Conservation (phyloP, 2,797 vertebrate species). For the Acanthornis magna region DNA sequence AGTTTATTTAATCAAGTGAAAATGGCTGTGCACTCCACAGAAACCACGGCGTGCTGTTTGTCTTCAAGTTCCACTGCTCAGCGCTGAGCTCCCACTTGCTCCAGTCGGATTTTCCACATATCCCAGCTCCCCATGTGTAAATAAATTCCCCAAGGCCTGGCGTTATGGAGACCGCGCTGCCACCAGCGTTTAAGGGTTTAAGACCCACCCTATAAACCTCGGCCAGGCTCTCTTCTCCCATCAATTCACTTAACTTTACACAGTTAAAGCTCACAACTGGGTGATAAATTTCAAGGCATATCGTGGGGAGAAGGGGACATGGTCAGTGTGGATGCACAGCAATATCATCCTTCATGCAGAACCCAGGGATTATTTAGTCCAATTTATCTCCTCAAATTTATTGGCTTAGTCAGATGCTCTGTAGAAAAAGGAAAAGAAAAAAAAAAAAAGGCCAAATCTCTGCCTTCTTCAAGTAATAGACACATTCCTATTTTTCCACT, state of each 20-base stretch:
- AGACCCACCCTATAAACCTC: not conserved
- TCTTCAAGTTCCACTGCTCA: slow-evolving; percentile 43
- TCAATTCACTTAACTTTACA: not conserved
- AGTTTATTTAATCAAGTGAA: slow-evolving; percentile 43
- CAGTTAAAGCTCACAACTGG: not conserved
- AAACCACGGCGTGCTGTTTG: not conserved
- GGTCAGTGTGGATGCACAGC: not conserved
- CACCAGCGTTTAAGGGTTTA: not conserved
- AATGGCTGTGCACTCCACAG: slow-evolving; percentile 39
- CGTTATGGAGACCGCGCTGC: not conserved
- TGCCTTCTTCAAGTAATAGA: not conserved
- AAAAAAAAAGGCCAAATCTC: not conserved
- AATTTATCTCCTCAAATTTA: not conserved
- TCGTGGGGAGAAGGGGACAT: not conserved
- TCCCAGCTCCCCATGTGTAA: not conserved
- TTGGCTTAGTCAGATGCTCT: not conserved
- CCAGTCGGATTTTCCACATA: not conserved
- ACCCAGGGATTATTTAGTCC: not conserved
- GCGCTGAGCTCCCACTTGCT: slow-evolving; percentile 10
- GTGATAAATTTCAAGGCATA: not conserved
- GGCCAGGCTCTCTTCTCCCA: not conserved
- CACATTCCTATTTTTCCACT: not conserved
- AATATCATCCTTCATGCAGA: not conserved
- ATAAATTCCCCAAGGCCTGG: not conserved
- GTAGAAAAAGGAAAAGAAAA: not conserved